Conservation (phyloP, 2,888 invertebrate genomes). For the Orchestes rusci region DNA sequence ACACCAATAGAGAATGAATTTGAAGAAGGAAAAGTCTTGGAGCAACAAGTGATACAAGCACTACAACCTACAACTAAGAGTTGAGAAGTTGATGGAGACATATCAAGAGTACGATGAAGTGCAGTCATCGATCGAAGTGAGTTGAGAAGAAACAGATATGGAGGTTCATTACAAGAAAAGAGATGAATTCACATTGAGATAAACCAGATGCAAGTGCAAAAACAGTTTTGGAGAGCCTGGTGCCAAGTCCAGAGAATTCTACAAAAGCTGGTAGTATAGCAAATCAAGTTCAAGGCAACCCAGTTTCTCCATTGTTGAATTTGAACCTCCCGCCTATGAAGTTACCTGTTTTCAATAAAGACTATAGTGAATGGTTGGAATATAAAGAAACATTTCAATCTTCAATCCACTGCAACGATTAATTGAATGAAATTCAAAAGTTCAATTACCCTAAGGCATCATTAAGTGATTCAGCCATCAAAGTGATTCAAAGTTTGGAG, state of each 20-base stretch:
- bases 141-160: not conserved
- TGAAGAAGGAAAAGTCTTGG: not conserved
- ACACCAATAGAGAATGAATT: not conserved
- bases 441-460: no score
- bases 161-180: not conserved
- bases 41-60: not conserved
- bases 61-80: not conserved
- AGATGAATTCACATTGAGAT: not conserved
- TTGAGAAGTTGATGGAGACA: not conserved
- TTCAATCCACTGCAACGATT: not conserved
- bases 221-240: not conserved
- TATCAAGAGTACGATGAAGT: not conserved
- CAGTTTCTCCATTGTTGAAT: no score
- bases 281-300: no score
- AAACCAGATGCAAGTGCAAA: not conserved
- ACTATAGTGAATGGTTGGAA: no score
- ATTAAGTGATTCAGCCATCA: not conserved
- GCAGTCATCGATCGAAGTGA: not conserved
- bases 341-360: not conserved
- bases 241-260: not conserved
- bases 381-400: not conserved
- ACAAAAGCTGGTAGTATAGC: not conserved
- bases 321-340: not conserved
- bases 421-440: no score
- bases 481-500: slow-evolving; percentile 3